Percentiles rank a stretch among this genome's conserved stretches.
These are phyloP conservation scores for Drosophila quinaria DNA, from an alignment of 2,888 invertebrate species.

Conservation along the genomic window DNA sequence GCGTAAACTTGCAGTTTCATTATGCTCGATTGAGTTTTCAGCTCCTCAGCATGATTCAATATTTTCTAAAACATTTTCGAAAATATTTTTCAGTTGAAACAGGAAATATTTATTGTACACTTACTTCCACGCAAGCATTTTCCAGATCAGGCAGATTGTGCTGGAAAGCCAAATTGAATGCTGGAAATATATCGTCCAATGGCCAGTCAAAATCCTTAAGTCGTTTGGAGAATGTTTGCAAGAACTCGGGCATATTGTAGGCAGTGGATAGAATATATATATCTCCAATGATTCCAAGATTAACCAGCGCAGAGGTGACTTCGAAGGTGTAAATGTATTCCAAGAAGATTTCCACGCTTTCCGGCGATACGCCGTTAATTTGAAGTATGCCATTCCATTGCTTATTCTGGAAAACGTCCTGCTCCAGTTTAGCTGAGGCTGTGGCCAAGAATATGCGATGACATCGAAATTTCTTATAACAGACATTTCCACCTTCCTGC, in stretches of 20 bases:
- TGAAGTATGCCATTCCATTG: constrained; percentile 63
- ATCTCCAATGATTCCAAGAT: constrained; percentile 35
- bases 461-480: constrained; percentile 59
- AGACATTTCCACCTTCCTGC: constrained; percentile 22
- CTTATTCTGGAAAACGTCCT: constrained; percentile 54
- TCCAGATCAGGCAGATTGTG: constrained; percentile 58
- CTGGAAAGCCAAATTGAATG: constrained; percentile 58
- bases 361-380: constrained; percentile 59
- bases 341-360: constrained; percentile 62
- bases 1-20: constrained; percentile 54
- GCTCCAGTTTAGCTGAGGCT: constrained; percentile 57
- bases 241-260: constrained; percentile 58
- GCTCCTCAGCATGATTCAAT: constrained; percentile 12
- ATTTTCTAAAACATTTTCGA: constrained; percentile 47
- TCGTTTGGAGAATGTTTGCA: constrained; percentile 28
- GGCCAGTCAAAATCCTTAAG: constrained; percentile 47
- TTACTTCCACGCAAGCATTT: constrained; percentile 44
- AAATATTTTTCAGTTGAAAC: background rate
- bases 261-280: constrained; percentile 56
- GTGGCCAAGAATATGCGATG: constrained; percentile 65
- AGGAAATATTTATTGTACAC: constrained; percentile 1
- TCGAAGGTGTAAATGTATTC: constrained; percentile 66
- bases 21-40: constrained; percentile 27
- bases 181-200: constrained; percentile 46
- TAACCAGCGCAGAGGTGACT: constrained; percentile 18